Evolutionary conservation across 2,888 invertebrate species (phyloP).

Genomic region (Callosobruchus maculatus): DNA sequence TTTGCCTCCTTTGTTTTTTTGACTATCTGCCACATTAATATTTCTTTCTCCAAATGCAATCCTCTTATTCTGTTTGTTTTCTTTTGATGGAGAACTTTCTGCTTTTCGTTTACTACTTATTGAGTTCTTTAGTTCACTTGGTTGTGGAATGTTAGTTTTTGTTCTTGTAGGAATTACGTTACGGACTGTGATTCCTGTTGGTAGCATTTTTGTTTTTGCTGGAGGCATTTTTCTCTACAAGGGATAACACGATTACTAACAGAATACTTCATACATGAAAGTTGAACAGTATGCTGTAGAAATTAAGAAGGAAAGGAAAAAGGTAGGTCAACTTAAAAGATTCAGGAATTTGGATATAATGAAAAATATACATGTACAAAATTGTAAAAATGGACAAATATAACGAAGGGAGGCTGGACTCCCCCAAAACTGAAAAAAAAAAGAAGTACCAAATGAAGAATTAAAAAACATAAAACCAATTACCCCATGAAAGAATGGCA

Average conservation of each 20-base stretch:
- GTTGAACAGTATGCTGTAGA: not conserved
- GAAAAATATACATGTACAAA: too few species aligned
- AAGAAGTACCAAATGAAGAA: too few species aligned
- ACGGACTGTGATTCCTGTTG: constrained; percentile 45
- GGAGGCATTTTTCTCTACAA: constrained; percentile 56
- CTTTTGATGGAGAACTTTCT: constrained; percentile 72
- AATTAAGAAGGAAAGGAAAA: too few species aligned
- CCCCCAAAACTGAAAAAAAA: too few species aligned
- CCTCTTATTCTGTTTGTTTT: constrained; percentile 69
- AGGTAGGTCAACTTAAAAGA: too few species aligned
- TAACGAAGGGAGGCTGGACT: too few species aligned
- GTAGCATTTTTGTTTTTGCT: constrained; percentile 32
- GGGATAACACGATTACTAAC: too few species aligned
- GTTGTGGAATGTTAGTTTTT: constrained; percentile 27
- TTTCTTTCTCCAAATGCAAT: constrained; percentile 87
- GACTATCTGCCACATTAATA: constrained; percentile 45
- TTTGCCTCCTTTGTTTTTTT: not conserved
- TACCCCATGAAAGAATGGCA: too few species aligned
- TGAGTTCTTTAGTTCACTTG: constrained; percentile 43
- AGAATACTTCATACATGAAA: too few species aligned
- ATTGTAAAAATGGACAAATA: too few species aligned
- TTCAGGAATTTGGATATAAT: too few species aligned
- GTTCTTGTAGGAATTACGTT: constrained; percentile 54
- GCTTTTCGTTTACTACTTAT: constrained; percentile 72
- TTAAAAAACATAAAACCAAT: too few species aligned